phyloP scores from a whole-genome alignment of 2,113 vertebrate species.

The Lethenteron reissneri region DNA sequence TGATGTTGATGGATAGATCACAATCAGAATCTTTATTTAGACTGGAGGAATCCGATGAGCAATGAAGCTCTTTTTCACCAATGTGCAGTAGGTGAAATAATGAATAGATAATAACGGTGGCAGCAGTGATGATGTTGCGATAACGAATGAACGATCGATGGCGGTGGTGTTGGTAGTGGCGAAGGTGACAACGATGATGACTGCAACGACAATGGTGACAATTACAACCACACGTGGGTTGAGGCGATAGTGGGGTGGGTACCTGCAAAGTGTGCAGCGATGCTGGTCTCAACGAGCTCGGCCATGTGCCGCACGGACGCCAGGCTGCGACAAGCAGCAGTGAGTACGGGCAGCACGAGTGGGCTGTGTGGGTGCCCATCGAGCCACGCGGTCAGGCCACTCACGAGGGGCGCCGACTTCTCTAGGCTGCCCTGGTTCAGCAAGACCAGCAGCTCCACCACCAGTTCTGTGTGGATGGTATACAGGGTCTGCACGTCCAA shows the following conservation, averaged over 20 bases:
- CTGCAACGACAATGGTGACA: too few relatives aligned
- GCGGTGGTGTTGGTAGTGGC: too few relatives aligned
- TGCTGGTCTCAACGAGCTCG: constrained; percentile 61
- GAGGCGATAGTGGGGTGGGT: neutral
- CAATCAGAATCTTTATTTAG: too few relatives aligned
- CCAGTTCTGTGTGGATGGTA: constrained; percentile 23
- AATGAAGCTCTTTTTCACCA: too few relatives aligned
- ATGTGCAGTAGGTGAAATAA: too few relatives aligned
- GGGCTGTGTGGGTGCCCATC: constrained; percentile 32
- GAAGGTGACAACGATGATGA: too few relatives aligned
- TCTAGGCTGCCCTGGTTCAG: constrained; percentile 48
- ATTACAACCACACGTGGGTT: too few relatives aligned
- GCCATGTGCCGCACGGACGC: constrained; percentile 86
- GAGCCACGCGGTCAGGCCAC: constrained; percentile 46
- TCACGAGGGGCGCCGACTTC: constrained; percentile 47
- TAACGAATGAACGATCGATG: too few relatives aligned
- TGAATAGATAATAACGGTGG: too few relatives aligned
- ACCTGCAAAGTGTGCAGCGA: constrained; percentile 52
- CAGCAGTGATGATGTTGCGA: too few relatives aligned
- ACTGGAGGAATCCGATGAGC: too few relatives aligned
- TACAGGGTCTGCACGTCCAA: neutral
- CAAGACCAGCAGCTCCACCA: constrained; percentile 49
- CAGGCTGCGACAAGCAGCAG: constrained; percentile 56
- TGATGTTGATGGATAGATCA: too few relatives aligned
- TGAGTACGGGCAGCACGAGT: constrained; percentile 59